Evolutionary conservation across 2,797 vertebrate species (phyloP).

Genomic region (Poliocrania exsul): DNA sequence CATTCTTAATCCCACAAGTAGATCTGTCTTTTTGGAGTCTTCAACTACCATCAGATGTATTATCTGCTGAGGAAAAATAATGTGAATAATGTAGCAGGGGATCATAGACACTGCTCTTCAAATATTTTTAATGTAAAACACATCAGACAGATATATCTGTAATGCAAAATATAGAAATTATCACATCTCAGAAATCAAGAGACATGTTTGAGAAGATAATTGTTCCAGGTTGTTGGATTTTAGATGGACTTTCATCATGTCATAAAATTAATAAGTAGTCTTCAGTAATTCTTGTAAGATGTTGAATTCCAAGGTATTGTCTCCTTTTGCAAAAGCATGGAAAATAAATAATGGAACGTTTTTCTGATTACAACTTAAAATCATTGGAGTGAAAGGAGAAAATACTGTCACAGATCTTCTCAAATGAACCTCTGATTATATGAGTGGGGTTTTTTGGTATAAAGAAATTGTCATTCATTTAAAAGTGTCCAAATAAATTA

Average conservation of each 20-base stretch:
- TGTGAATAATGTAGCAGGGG: neutral
- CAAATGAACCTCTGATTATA: constrained; percentile 32
- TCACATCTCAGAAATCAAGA: neutral
- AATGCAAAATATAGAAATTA: neutral
- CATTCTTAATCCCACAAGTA: neutral
- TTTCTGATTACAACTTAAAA: constrained; percentile 15
- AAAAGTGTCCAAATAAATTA: neutral
- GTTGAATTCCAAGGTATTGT: neutral
- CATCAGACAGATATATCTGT: neutral
- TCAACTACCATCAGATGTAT: neutral
- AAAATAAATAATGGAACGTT: neutral
- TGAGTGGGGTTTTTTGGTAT: neutral
- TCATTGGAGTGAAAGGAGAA: neutral
- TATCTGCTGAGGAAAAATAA: neutral
- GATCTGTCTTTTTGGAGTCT: neutral
- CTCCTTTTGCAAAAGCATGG: neutral
- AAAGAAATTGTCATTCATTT: constrained; percentile 21
- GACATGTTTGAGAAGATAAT: neutral
- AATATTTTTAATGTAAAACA: neutral
- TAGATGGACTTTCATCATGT: neutral
- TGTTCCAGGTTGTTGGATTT: neutral
- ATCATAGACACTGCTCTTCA: neutral
- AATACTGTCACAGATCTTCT: neutral
- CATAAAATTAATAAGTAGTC: neutral
- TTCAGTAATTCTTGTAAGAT: neutral